Evolutionary conservation across 2,113 vertebrate species (phyloP).

Genomic region (Podarcis raffonei): DNA sequence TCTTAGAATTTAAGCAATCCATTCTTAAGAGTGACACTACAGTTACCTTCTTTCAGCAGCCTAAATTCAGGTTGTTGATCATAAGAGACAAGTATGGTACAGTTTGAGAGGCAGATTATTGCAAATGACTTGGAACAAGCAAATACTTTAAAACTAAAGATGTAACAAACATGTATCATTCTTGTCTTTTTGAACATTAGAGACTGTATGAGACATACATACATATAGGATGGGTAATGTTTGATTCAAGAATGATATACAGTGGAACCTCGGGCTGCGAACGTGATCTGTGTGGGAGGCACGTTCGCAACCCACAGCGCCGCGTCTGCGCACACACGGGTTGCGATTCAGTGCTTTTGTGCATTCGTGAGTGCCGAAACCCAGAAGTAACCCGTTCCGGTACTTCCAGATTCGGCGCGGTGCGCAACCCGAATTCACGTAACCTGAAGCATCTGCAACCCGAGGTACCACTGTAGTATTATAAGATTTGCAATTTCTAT

Average conservation of each 20-base stretch:
- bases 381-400: too few species aligned
- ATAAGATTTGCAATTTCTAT: conserved; percentile 13
- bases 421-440: too few species aligned
- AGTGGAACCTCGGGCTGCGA: too few species aligned
- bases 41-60: neutral
- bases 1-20: neutral
- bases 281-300: too few species aligned
- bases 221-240: neutral
- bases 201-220: neutral
- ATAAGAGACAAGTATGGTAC: accelerated
- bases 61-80: neutral
- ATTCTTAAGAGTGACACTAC: neutral
- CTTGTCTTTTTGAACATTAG: neutral
- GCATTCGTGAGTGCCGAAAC: too few species aligned
- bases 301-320: too few species aligned
- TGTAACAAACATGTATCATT: neutral
- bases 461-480: neutral
- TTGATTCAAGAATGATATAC: neutral
- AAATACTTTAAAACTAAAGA: conserved; percentile 1
- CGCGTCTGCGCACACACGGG: too few species aligned
- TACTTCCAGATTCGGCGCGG: too few species aligned
- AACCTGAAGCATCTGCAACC: too few species aligned
- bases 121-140: conserved; percentile 9
- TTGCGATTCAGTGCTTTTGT: too few species aligned
- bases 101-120: neutral